Percentiles rank a stretch among this genome's conserved stretches.
Evolutionary conservation across 2,113 vertebrate genomes (phyloP).

Genomic region (Axis porcinus): DNA sequence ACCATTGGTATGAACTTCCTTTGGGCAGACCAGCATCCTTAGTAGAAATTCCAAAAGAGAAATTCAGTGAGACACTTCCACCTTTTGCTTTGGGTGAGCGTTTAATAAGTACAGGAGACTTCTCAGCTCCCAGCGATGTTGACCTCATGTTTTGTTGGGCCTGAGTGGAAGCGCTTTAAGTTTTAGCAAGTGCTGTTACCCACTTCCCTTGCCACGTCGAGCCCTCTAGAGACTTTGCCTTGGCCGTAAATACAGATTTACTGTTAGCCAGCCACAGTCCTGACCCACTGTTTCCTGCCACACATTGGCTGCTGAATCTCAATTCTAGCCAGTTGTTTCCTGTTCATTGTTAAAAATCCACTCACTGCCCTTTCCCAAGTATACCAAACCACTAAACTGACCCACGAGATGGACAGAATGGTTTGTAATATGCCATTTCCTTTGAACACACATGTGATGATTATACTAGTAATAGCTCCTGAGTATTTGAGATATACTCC

Average conservation of each 20-base stretch:
- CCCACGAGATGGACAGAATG: not conserved
- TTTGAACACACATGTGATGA: not conserved
- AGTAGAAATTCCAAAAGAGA: slow-evolving; percentile 29
- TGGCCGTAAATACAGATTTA: not conserved
- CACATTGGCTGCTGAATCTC: not conserved
- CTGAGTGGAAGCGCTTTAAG: not conserved
- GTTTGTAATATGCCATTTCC: not conserved
- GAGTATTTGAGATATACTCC: not conserved
- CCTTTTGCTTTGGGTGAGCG: not conserved
- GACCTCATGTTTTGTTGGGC: not conserved
- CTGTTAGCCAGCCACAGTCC: not conserved
- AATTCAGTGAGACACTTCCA: not conserved
- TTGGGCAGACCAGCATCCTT: not conserved
- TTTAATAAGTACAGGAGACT: not conserved
- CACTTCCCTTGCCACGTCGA: not conserved
- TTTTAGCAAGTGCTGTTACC: not conserved
- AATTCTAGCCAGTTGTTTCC: not conserved
- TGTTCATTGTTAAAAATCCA: not conserved
- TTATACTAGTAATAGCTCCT: not conserved
- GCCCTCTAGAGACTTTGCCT: not conserved
- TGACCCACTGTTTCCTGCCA: not conserved
- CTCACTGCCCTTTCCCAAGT: not conserved
- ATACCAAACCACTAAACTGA: not conserved
- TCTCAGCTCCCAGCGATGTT: not conserved
- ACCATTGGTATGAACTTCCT: not conserved